A percentile compares a stretch with the other conserved stretches of the same genome.
Evolutionary conservation across 2,113 vertebrate genomes (phyloP).

Genomic region (Cacatua alba): DNA sequence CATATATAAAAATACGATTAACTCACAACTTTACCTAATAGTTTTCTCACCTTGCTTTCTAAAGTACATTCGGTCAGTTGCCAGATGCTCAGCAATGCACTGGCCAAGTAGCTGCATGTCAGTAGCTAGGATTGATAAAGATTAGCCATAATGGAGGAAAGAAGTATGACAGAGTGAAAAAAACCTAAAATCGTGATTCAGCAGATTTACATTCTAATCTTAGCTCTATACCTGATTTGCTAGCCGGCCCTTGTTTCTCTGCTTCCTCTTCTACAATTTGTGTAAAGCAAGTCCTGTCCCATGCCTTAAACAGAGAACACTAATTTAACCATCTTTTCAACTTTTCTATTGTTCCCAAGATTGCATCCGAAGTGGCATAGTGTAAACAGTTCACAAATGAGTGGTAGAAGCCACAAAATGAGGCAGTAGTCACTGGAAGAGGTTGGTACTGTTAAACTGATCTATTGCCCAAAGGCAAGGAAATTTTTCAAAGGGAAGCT

Average conservation of each 20-base stretch:
- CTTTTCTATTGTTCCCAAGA: neutral
- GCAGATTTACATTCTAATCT: neutral
- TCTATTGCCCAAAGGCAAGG: neutral
- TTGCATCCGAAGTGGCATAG: neutral
- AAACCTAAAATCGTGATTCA: neutral
- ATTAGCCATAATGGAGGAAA: neutral
- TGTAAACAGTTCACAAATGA: neutral
- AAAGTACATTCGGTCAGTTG: neutral
- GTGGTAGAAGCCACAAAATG: neutral
- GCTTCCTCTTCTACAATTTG: neutral
- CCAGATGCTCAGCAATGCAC: neutral
- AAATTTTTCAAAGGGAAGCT: slow-evolving; percentile 9
- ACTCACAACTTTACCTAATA: neutral
- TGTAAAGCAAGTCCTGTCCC: neutral
- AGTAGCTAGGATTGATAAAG: neutral
- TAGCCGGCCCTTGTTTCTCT: neutral
- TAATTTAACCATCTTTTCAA: neutral
- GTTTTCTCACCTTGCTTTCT: neutral
- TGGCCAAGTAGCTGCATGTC: neutral
- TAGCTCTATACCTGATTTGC: neutral
- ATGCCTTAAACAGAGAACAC: neutral
- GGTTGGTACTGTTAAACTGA: neutral
- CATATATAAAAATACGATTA: neutral
- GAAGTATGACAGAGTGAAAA: neutral
- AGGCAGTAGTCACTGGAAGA: neutral